Evolutionary conservation across 2,888 invertebrate genomes (phyloP), one percentile per base, ranked within the genome.

Genomic region (Mimumesa dahlbomi): DNA sequence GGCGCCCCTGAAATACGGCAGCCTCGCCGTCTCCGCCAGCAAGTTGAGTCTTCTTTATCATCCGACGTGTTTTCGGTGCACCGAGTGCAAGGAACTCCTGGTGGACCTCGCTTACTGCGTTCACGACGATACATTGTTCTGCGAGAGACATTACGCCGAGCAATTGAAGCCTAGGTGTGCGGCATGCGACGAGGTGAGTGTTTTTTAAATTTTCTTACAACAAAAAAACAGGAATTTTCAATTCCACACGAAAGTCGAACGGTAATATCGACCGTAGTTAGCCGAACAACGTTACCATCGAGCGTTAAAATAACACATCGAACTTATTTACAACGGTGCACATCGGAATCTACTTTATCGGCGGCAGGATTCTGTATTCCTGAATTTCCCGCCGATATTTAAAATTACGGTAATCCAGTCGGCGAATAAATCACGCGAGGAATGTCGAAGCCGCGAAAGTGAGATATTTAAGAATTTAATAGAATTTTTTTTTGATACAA

Each of bases 41-140:
- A 95, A 96, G 88, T 92, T 97, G 85, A 94, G 94, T 34, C 93
- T 90, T 54, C 92, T 93, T 79, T 98, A 96, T 95, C 98, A 98
- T 90, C 97, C 98, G 1, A 93, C 94, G 57, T 99, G 99, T 90
- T 99, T 98, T 90, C 92, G 93, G 63, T 99, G 98, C 91, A 91
- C 92, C 79, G 93, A 94, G 62, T 98, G 98, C 91, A 93, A 95
- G 82, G 97, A 99, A 90, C 92, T 98, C 58, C 93, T 99, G 68
- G 98, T 98, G 71, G 99, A 99, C 90, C 93, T 99, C 85, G 96
- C 97, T 52, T 98, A 99, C 91, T 99, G 99, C 90, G 95, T 95
- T 75, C 93, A 96, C 88, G 96, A 97, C 82, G 96, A 96, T 79
- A 92, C 94, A 75, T 92, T 97, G 75, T 97, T 94, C 91, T 98